A percentile compares a stretch with the other conserved stretches of the same genome.
Conservation (phyloP, 2,797 vertebrate genomes). For the Lacerta viridis region DNA sequence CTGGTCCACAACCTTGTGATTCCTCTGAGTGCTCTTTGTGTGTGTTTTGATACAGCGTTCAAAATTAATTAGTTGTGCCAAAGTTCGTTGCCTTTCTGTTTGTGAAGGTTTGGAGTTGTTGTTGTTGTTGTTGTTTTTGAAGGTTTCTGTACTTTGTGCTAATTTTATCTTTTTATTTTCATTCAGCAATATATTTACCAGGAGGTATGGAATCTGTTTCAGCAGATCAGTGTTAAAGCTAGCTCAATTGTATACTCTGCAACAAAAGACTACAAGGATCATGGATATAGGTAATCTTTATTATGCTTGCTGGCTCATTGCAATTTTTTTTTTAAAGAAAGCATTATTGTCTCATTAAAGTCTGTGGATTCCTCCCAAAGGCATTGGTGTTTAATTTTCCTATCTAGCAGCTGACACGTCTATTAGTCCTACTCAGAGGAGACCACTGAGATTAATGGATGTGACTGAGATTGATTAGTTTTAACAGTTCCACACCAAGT, state of each 20-base stretch:
- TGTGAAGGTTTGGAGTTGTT: not conserved
- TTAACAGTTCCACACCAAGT: too few species aligned
- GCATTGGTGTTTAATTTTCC: not conserved
- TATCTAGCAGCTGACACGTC: not conserved
- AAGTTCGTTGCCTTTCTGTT: not conserved
- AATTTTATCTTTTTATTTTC: constrained; percentile 16
- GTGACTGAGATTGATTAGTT: too few species aligned
- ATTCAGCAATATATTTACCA: constrained; percentile 98
- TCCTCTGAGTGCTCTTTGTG: not conserved
- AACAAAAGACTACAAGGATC: constrained; percentile 95
- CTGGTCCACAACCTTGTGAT: not conserved
- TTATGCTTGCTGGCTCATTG: not conserved
- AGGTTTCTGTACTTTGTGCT: not conserved
- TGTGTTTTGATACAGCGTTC: not conserved
- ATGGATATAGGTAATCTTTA: constrained; percentile 92
- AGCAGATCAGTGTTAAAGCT: constrained; percentile 99
- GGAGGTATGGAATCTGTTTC: constrained; percentile 99
- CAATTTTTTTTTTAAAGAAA: not conserved
- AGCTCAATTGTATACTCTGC: constrained; percentile 97
- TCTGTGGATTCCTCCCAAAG: not conserved
- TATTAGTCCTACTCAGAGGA: too few species aligned
- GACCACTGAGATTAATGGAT: too few species aligned
- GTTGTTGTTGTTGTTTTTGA: constrained; percentile 36
- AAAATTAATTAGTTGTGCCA: not conserved
- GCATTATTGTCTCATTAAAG: too few species aligned